Evolutionary conservation across 2,888 invertebrate species (phyloP), one percentile per base, ranked within the genome.

Genomic region (Mythimna ferrago): DNA sequence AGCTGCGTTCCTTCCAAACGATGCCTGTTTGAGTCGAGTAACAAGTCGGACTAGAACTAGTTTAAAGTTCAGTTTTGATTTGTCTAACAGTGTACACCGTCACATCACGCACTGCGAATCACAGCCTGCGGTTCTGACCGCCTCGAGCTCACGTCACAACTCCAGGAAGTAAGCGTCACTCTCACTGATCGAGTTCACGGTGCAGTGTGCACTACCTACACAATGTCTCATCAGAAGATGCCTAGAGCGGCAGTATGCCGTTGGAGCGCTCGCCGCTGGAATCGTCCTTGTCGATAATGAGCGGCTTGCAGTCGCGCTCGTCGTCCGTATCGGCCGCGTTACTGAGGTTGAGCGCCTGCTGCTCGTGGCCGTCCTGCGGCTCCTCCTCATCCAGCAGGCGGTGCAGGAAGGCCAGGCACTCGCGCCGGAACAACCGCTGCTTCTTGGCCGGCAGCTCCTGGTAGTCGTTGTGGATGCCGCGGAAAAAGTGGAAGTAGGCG

Each of bases 401-500:
- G 86, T 96, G 95, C 67, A 96, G 90, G 38, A 91, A 81, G 61
- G 84, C 78, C 53, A 96, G 87, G 73, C 96, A 95, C 78, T 92
- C 90, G 11, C 95, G 90, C 53, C 94, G 93, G 81, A 95, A 96
- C 57, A 88, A 73, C 32, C 95, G 85, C 84, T 92, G 94, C 71
- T 91, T 92, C 54, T 83, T 88, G 5, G 90, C 76, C 0, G 92
- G 80, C 66, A 96, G 87, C 81, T 93, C 94, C 78, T 87, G 90
- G 87, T 94, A 96, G 81, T 96, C 96, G 74, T 87, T 86, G 84
- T 95, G 86, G 48, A 96, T 92, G 21, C 94, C 94, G 21, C 94
- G 91, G 87, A 96, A 96, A 89, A 96, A 96, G 76, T 95, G 94
- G 83, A 95, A 95, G 87, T 91, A 96, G 2, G 94, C 93, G 6